Evolutionary conservation across 1,140 invertebrate genomes (phyloP), one percentile per base, ranked within the genome.

Genomic region (Meteorus sp.): DNA sequence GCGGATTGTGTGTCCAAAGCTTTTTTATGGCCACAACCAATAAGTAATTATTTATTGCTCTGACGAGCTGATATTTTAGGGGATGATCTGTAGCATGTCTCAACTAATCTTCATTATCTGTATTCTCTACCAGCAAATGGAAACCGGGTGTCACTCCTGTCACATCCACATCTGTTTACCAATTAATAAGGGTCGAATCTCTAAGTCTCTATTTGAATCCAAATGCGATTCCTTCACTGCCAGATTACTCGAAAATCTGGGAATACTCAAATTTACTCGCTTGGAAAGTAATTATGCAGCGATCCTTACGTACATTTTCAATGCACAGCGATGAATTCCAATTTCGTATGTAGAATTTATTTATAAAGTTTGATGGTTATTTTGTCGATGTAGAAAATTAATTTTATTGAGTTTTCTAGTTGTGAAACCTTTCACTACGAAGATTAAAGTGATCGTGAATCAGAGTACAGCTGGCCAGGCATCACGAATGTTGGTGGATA

Each of bases 21-120:
- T 79, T 93, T 51, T 89, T 88, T 9, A 85, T 91, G 47, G 87
- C 91, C 70, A 91, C 89, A 11, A 93, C 91, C 8, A 92, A 92
- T 68, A 89, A 85, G 89, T 89, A 76, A 77, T 68, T 62, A 61
- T 56, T 45, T 6, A 62, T 13, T 43, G n/a, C n/a, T n/a, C n/a
- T n/a, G n/a, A n/a, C 8, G 15, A 39, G 33, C 13, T 3, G 13
- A 35, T n/a, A n/a, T 35, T n/a, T 11, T 13, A 35, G 9, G 9
- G 37, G 15, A 41, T 41, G 8, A n/a, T 41, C n/a, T n/a, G n/a
- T n/a, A n/a, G n/a, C n/a, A n/a, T n/a, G n/a, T n/a, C n/a, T n/a
- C n/a, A n/a, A n/a, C n/a, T n/a, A n/a, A n/a, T n/a, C n/a, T n/a
- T n/a, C n/a, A n/a, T n/a, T 3, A 9, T 3, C 5, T 4, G 3